Evolutionary conservation across 2,888 invertebrate genomes (phyloP), one percentile per base, ranked within the genome.

Genomic region (Metellina segmentata): DNA sequence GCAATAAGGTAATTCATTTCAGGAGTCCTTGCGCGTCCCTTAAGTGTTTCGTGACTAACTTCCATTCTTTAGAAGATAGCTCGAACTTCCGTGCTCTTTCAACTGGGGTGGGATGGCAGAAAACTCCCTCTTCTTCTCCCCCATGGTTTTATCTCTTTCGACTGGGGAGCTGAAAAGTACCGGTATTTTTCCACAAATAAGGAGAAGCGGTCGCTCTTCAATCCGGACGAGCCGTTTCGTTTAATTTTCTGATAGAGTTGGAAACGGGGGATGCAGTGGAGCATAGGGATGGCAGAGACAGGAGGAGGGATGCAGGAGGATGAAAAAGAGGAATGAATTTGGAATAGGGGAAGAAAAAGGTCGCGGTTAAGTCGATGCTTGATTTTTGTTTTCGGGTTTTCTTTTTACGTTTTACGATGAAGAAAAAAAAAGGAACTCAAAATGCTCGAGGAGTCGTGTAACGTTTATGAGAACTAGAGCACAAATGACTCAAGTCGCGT

Each of bases 1-100:
- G 78, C 87, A 91, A 91, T 87, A 91, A 91, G 71, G 61, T 83
- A 78, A 87, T 83, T 82, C 74, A 79, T 88, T 87, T 87, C 82
- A 72, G 49, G 53, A 53, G 61, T 72, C 77, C 61, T 70, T 75
- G n/a, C 77, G 69, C 72, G 82, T 83, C 78, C 69, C 81, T 79
- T 88, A 87, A 91, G 87, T 91, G 91, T 91, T 91, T 88, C 91
- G 91, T 91, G 91, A 91, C 91, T 74, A 87, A 78, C 77, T 87
- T 75, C 71, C 91, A 91, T 91, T 91, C 91, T 87, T 87, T 91
- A 87, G 69, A 20, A 79, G 83, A 88, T 83, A 81, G 71, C 75
- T 87, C 87, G 79, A 83, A 87, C 83, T 78, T 82, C 53, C 83
- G 81, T 79, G 86, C 77, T 9, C 53, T 34, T 11, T 8, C 49